Evolutionary conservation across 2,888 invertebrate genomes (phyloP).

Genomic region (Tetramorium bicarinatum): DNA sequence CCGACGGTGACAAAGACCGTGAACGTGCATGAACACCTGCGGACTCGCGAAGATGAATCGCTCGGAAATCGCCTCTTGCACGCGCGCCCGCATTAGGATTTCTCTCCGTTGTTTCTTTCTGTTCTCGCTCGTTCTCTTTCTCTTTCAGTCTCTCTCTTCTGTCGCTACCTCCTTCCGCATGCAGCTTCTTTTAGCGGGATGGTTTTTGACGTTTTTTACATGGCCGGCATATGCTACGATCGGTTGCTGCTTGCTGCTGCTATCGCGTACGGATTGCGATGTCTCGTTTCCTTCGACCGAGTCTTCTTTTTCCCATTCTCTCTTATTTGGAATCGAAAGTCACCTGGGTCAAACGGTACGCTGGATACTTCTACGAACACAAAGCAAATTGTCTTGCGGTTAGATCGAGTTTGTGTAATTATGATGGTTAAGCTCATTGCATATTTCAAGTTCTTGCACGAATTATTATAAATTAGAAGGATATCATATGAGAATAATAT

Average conservation of each 20-base stretch:
- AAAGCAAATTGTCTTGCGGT: slow-evolving; percentile 12
- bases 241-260: slow-evolving; percentile 26
- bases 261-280: slow-evolving; percentile 33
- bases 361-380: slow-evolving; percentile 43
- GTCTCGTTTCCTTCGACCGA: slow-evolving; percentile 67
- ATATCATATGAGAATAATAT: no score
- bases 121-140: slow-evolving; percentile 1
- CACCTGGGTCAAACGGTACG: slow-evolving; percentile 40
- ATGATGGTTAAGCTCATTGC: not conserved
- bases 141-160: slow-evolving; percentile 11
- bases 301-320: slow-evolving; percentile 71
- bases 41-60: slow-evolving; percentile 66
- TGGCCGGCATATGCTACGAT: slow-evolving; percentile 38
- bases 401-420: slow-evolving; percentile 11
- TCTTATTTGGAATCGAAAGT: slow-evolving; percentile 52
- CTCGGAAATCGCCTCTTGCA: slow-evolving; percentile 68
- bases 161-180: slow-evolving; percentile 25
- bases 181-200: slow-evolving; percentile 24
- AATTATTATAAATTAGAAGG: not conserved
- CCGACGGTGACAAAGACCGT: slow-evolving; percentile 41
- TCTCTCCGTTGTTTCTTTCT: slow-evolving; percentile 50
- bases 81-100: slow-evolving; percentile 58
- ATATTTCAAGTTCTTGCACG: not conserved
- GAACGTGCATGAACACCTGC: slow-evolving; percentile 71
- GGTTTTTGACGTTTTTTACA: slow-evolving; percentile 49